These are phyloP conservation scores for Diarsia rubi DNA, from an alignment of 2,888 invertebrate species.

Conservation along the genomic window DNA sequence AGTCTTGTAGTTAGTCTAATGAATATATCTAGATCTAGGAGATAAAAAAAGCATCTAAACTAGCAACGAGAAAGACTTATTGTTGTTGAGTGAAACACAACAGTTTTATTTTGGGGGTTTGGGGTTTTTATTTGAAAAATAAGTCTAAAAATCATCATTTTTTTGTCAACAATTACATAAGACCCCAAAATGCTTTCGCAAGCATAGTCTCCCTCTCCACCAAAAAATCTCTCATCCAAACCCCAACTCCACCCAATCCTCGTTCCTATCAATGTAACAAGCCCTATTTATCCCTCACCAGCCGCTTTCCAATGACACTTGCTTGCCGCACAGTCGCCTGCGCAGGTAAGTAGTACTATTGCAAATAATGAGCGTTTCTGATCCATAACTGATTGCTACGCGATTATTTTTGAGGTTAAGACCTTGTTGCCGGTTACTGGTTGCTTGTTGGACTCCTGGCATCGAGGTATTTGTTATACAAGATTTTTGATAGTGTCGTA, in stretches of 20 bases:
- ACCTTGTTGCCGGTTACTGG: constrained; percentile 50
- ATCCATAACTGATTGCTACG: constrained; percentile 65
- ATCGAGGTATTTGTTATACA: constrained; percentile 40
- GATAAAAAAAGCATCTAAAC: no score
- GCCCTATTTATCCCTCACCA: constrained; percentile 64
- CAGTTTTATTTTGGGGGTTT: no score
- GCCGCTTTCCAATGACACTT: constrained; percentile 77
- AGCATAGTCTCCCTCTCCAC: accelerated
- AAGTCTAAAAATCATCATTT: neutral
- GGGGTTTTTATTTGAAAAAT: no score
- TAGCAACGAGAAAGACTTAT: no score
- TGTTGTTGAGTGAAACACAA: no score
- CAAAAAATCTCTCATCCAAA: neutral
- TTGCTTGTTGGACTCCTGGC: constrained; percentile 20
- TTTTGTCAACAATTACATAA: neutral
- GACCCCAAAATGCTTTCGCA: neutral
- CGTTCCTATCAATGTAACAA: constrained; percentile 54
- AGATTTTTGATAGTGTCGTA: constrained; percentile 37
- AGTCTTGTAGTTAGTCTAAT: neutral
- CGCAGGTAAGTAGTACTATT: constrained; percentile 65
- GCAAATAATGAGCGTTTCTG: constrained; percentile 68
- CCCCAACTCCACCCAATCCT: constrained; percentile 34
- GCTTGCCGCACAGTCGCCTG: constrained; percentile 64
- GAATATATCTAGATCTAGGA: no score
- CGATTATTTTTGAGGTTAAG: constrained; percentile 65